Evolutionary conservation across 2,888 invertebrate species (phyloP).

Genomic region (Drosophila atripex): DNA sequence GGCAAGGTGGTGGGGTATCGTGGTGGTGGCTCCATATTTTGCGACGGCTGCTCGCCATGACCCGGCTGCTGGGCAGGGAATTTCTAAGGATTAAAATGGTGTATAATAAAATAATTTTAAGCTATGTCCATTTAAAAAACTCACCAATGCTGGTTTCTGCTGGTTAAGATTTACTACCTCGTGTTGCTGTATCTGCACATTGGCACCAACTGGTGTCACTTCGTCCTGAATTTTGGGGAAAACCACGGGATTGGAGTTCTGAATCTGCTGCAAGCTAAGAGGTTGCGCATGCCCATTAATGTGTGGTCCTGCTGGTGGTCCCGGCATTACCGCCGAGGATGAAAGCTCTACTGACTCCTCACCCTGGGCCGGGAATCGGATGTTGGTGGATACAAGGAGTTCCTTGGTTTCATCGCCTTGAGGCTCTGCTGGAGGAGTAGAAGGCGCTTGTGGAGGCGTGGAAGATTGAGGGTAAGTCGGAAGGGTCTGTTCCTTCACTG

Average conservation of each 20-base stretch:
- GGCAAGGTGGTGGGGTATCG: slow-evolving; percentile 65
- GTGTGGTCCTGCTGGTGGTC: slow-evolving; percentile 69
- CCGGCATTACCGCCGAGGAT: slow-evolving; percentile 53
- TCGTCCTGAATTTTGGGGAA: slow-evolving; percentile 79
- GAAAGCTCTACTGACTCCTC: slow-evolving; percentile 68
- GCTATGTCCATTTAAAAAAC: background rate
- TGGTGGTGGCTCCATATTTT: slow-evolving; percentile 82
- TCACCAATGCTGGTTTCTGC: slow-evolving; percentile 80
- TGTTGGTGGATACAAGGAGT: slow-evolving; percentile 81
- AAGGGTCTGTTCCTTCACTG: slow-evolving; percentile 2
- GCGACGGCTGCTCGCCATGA: slow-evolving; percentile 78
- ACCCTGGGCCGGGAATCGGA: slow-evolving; percentile 82
- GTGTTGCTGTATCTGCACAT: slow-evolving; percentile 81
- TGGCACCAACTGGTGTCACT: slow-evolving; percentile 19
- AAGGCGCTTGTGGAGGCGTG: slow-evolving; percentile 3
- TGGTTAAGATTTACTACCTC: slow-evolving; percentile 82
- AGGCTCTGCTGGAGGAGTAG: background rate
- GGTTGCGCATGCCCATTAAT: slow-evolving; percentile 83
- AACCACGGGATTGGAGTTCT: slow-evolving; percentile 77
- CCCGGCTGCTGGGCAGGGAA: slow-evolving; percentile 55
- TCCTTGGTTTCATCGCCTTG: slow-evolving; percentile 79
- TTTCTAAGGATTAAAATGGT: slow-evolving; percentile 25
- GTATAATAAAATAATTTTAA: background rate
- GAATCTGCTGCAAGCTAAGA: slow-evolving; percentile 80
- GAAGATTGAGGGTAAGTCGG: slow-evolving; percentile 7